These are phyloP conservation scores for Harpalus rufipes DNA, from an alignment of 2,888 invertebrate genomes.

Conservation along the genomic window DNA sequence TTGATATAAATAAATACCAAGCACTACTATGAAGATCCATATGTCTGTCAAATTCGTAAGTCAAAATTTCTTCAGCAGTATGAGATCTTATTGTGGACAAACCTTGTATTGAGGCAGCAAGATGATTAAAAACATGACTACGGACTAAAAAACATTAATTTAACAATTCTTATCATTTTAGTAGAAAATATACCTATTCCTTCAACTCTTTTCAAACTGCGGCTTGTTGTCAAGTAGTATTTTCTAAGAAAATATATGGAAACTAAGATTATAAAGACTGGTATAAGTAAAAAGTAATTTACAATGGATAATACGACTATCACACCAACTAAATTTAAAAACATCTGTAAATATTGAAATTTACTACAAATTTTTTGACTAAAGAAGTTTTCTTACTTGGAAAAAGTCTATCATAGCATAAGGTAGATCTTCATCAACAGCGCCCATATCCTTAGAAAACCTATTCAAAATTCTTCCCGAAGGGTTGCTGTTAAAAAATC, in stretches of 20 bases:
- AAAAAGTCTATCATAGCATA: conserved; percentile 77
- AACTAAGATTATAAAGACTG: conserved; percentile 82
- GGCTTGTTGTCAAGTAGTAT: conserved; percentile 86
- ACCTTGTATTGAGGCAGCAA: conserved; percentile 83
- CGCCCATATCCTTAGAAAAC: conserved; percentile 85
- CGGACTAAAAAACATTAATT: conserved; percentile 58
- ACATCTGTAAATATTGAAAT: conserved; percentile 76
- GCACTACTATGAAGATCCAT: conserved; percentile 81
- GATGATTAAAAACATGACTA: conserved; percentile 84
- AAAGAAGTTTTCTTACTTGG: conserved; percentile 72
- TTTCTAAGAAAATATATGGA: conserved; percentile 83
- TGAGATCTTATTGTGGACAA: conserved; percentile 83
- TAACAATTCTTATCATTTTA: conserved; percentile 5
- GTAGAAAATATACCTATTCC: conserved; percentile 81
- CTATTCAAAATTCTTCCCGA: conserved; percentile 84
- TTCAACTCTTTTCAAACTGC: conserved; percentile 86
- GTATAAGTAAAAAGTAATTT: conserved; percentile 84
- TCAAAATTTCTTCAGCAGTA: conserved; percentile 79
- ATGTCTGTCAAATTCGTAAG: conserved; percentile 78
- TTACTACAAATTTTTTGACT: neutral
- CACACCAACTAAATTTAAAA: conserved; percentile 87
- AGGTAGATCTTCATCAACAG: conserved; percentile 79
- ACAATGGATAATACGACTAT: conserved; percentile 85
- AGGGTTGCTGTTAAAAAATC: conserved; percentile 89
- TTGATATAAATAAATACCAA: conserved; percentile 83